Base-by-base conservation (phyloP, 2,113 vertebrate species). In the Chloropsis cyanopogon region DNA sequence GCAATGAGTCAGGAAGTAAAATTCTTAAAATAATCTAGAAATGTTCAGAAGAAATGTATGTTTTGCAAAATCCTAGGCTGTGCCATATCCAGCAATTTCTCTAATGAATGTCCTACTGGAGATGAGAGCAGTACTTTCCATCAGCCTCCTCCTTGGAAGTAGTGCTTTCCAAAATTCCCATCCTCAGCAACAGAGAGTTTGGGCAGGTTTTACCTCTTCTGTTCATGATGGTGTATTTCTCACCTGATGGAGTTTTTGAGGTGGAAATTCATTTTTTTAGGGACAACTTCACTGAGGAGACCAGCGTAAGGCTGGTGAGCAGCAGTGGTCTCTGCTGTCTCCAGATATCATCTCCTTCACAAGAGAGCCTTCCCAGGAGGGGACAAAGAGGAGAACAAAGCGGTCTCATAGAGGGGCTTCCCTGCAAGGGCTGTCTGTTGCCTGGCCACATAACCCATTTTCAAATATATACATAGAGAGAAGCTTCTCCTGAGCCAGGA, bases 1-100 rank as follows among this genome's bases (percentile, higher is more conserved):
- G 47, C 41, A 83, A 31, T 41, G 52, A 91, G 41, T 78, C 86
- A 81, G 72, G 85, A 88, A 70, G 82, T 16, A 80, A 73, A 73
- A 13, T 21, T 63, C 82, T 70, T 82, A 73, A 94, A 93, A 94
- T 77, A 77, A 86, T 88, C 33, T 47, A 66, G 39, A 92, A 88
- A 77, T 31, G 4, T 68, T 87, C 53, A 78, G 69, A 50, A 71
- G 78, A 94, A 81, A 75, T 47, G 35, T 75, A 44, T 39, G 17
- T 75, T 89, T 91, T 75, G 41, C 47, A 96, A 90, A 86, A 66
- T 52, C 47, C 16, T 15, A 66, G 42, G 4, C 25, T 83, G 31
- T 42, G 37, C 29, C 42, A 26, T 82, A 46, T 64, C 63, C 47
- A 80, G 68, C 56, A 60, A 47, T 37, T 86, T 72, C 35, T 73